Evolutionary conservation across 2,888 invertebrate genomes (phyloP), one percentile per base, ranked within the genome.

Genomic region (Lottia gigantea): DNA sequence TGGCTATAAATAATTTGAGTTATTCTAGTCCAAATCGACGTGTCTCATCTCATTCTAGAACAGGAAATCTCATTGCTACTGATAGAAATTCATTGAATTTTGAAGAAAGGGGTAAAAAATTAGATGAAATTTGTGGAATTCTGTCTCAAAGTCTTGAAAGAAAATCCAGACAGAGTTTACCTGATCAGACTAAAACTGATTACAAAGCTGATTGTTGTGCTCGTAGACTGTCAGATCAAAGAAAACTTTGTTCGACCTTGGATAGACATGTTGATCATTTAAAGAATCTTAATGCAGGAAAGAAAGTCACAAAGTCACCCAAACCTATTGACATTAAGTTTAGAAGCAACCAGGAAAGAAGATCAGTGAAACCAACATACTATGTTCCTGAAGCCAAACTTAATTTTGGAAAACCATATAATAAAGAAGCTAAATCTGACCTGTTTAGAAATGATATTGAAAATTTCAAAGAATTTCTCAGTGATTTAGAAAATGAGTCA

Each of bases 91-190:
- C 23, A 12, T 23, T 55, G 19, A 15, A 55, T 55, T 55, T 55
- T 55, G 19, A 19, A 55, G 55, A 55, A 23, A 55, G 55, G 23
- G 55, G 19, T 19, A 55, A 23, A 55, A 55, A 55, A 23, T 23
- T 55, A 23, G 55, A 55, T 55, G 55, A 55, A 55, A 55, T 55
- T 55, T 23, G 55, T 55, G 55, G 55, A 23, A 55, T 55, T 23
- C 55, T 55, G 55, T 55, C 55, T 55, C 55, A 55, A 23, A 55
- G 55, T 55, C 55, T 55, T 3, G 23, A 55, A 19, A 55, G 14
- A 55, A 11, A 55, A 55, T 14, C 55, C 7, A 40, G 40, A 11
- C 40, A 8, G 7, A 40, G 40, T 40, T 8, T 1, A 40, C 40
- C 6, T 1, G 8, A 40, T 6, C 7, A 40, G 40, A 11, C 11